Percentiles rank a stretch among this genome's conserved stretches.
These are phyloP conservation scores for Oreochromis niloticus DNA, from an alignment of 2,113 vertebrate species.

Conservation along the genomic window DNA sequence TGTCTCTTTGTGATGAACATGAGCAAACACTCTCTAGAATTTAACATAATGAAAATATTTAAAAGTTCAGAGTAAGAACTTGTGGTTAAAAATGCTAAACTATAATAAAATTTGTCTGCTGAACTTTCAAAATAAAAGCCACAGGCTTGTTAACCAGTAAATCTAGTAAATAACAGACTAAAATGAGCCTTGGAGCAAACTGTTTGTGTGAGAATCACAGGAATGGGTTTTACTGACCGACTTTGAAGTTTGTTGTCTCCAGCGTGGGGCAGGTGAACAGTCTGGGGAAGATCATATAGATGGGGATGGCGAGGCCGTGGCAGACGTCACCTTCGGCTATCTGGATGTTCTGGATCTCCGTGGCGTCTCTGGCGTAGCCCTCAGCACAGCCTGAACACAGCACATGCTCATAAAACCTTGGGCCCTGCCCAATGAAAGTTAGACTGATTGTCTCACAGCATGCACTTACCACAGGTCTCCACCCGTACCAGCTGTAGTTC, in stretches of 20 bases:
- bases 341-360: constrained; percentile 98
- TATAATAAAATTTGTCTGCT: accelerated
- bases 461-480: constrained; percentile 89
- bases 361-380: constrained; percentile 92
- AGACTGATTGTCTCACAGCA: accelerated
- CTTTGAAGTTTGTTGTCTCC: constrained; percentile 99
- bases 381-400: constrained; percentile 84
- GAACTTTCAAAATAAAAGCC: neutral
- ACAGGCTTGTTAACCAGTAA: neutral
- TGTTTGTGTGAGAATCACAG: neutral
- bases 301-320: constrained; percentile 82
- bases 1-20: neutral
- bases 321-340: constrained; percentile 94
- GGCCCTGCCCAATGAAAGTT: no score
- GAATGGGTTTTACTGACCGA: constrained; percentile 71
- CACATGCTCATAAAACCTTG: accelerated
- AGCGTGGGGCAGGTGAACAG: constrained; percentile 94
- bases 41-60: neutral
- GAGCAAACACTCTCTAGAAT: neutral
- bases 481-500: constrained; percentile 95
- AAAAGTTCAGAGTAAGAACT: neutral
- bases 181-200: neutral
- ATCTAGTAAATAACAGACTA: neutral
- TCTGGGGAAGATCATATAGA: constrained; percentile 95
- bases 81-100: neutral